Percentiles rank a stretch among this genome's conserved stretches.
Conservation (phyloP, 2,888 invertebrate genomes). For the Phengaris arion region DNA sequence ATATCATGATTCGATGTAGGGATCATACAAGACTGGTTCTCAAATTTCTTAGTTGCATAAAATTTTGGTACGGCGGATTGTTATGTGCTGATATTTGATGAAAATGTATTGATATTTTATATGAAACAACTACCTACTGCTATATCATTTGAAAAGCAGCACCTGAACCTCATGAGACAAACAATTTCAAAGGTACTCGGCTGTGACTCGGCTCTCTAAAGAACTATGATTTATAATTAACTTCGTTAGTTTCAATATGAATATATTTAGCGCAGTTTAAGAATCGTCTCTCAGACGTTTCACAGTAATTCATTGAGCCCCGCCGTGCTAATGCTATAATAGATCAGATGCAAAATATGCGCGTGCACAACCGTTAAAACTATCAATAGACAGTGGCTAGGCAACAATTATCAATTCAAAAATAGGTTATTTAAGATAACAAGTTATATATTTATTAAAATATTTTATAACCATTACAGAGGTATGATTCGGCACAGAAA, state of each 20-base stretch:
- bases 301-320: conserved; percentile 10
- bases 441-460: no score
- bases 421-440: no score
- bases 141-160: no score
- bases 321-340: conserved; percentile 21
- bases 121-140: no score
- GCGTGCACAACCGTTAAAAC: not conserved
- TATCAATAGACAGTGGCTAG: not conserved
- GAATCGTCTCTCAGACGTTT: conserved; percentile 14
- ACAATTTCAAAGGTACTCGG: no score
- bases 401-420: no score
- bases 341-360: conserved; percentile 17
- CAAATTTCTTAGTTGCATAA: not conserved
- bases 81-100: not conserved
- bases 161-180: no score
- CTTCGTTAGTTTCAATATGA: not conserved
- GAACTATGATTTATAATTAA: not conserved
- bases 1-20: conserved; percentile 53
- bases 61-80: not conserved
- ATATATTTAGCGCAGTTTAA: conserved; percentile 11
- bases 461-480: no score
- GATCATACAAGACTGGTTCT: conserved; percentile 44
- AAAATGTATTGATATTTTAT: no score
- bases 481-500: no score
- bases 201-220: not conserved